These are phyloP conservation scores for Gallinago paraguaiae DNA, from an alignment of 2,113 vertebrate species.

Conservation along the genomic window DNA sequence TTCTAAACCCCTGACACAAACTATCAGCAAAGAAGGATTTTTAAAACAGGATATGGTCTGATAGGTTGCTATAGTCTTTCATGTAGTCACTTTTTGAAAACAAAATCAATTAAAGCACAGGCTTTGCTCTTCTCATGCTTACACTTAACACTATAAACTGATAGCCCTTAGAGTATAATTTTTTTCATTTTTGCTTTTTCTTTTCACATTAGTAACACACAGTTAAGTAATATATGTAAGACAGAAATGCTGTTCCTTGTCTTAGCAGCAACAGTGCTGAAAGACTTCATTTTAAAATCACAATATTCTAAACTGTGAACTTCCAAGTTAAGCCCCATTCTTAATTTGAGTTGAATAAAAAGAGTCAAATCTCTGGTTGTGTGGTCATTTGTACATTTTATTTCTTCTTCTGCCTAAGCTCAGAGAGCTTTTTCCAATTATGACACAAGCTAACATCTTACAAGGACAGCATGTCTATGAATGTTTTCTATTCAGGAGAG, in stretches of 20 bases:
- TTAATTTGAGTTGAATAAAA: background rate
- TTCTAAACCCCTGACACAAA: background rate
- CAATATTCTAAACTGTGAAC: background rate
- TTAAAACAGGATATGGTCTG: background rate
- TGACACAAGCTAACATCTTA: background rate
- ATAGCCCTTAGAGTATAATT: background rate
- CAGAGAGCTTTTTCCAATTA: background rate
- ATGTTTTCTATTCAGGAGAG: background rate
- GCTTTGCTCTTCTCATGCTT: background rate
- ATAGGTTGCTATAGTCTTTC: background rate
- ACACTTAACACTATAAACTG: background rate
- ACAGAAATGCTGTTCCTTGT: background rate
- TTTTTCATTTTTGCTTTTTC: background rate
- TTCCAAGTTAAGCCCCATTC: background rate
- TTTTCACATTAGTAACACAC: background rate
- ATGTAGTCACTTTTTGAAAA: background rate
- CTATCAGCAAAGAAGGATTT: background rate
- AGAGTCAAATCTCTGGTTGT: background rate
- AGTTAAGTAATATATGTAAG: background rate
- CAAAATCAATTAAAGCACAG: background rate
- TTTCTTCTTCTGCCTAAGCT: background rate
- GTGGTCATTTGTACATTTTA: background rate
- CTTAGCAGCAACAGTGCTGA: background rate
- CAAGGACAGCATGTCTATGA: background rate
- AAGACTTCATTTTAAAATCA: background rate